Percentiles rank a stretch among this genome's conserved stretches.
Conservation (phyloP, 2,888 invertebrate genomes). For the Altica lythri region DNA sequence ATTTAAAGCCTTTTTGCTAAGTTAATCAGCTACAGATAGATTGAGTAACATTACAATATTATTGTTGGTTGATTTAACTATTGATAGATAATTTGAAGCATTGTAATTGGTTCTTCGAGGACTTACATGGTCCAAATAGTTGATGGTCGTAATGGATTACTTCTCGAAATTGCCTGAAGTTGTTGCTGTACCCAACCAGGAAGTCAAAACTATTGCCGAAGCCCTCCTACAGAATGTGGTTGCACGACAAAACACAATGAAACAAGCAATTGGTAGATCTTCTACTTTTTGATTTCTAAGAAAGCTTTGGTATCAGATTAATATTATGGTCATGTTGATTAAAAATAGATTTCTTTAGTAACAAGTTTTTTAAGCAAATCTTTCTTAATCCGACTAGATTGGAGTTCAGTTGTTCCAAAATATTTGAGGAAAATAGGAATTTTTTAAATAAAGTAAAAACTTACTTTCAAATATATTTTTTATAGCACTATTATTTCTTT, state of each 20-base stretch:
- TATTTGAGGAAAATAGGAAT: constrained; percentile 31
- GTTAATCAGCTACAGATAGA: constrained; percentile 4
- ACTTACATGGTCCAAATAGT: no score
- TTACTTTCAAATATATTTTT: constrained; percentile 35
- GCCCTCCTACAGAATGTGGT: no score
- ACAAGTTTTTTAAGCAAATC: neutral
- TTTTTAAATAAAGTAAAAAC: constrained; percentile 40
- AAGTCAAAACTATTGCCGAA: no score
- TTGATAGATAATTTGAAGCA: constrained; percentile 11
- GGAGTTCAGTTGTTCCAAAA: neutral
- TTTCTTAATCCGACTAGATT: neutral
- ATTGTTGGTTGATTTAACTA: constrained; percentile 7
- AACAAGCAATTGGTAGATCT: neutral
- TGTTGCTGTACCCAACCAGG: no score
- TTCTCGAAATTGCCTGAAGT: neutral
- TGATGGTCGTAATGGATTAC: no score
- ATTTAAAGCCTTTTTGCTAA: constrained; percentile 4
- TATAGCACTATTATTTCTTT: constrained; percentile 25
- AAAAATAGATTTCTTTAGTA: neutral
- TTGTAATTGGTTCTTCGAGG: constrained; percentile 5
- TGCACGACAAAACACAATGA: no score
- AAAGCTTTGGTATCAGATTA: constrained; percentile 1
- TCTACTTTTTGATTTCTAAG: no score
- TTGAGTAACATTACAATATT: constrained; percentile 4
- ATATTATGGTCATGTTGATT: constrained; percentile 11